Conservation (phyloP, 2,888 invertebrate species). For the Caenorhabditis afra region DNA sequence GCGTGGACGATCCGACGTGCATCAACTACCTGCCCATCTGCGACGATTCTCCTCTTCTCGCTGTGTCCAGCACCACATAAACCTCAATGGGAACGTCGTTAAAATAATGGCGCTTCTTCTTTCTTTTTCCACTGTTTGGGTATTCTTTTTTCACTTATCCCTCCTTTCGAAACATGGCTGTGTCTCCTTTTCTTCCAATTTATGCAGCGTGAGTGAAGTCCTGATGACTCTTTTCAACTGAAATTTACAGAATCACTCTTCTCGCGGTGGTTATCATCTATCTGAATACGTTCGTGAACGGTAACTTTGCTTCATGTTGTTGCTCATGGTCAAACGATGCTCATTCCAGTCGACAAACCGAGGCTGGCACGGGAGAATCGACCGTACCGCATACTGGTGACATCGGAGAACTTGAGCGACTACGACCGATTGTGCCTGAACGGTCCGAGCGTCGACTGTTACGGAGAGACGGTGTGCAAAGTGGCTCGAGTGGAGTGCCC, state of each 20-base stretch:
- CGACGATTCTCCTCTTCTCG: constrained; percentile 29
- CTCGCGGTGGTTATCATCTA: constrained; percentile 19
- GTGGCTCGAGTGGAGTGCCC: constrained; percentile 20
- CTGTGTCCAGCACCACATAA: neutral
- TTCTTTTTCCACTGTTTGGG: neutral
- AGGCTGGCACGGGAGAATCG: constrained; percentile 35
- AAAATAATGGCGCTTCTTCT: constrained; percentile 15
- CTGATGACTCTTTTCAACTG: neutral
- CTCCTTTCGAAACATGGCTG: neutral
- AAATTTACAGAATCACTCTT: constrained; percentile 25
- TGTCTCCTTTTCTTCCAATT: constrained; percentile 18
- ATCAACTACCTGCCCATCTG: constrained; percentile 41
- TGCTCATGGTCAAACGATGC: neutral
- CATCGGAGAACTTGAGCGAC: constrained; percentile 25
- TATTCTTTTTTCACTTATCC: neutral
- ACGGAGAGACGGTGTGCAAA: constrained; percentile 40
- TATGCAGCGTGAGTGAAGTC: constrained; percentile 34
- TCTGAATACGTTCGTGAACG: constrained; percentile 41
- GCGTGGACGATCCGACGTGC: constrained; percentile 26
- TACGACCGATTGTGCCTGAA: constrained; percentile 42
- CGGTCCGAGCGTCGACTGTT: constrained; percentile 17
- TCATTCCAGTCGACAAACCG: constrained; percentile 31
- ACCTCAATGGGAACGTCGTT: constrained; percentile 14
- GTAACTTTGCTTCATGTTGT: too few relatives aligned
- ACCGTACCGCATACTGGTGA: constrained; percentile 32